phyloP scores from a whole-genome alignment of 2,888 invertebrate species.

The Himalopsyche kuldschensis region DNA sequence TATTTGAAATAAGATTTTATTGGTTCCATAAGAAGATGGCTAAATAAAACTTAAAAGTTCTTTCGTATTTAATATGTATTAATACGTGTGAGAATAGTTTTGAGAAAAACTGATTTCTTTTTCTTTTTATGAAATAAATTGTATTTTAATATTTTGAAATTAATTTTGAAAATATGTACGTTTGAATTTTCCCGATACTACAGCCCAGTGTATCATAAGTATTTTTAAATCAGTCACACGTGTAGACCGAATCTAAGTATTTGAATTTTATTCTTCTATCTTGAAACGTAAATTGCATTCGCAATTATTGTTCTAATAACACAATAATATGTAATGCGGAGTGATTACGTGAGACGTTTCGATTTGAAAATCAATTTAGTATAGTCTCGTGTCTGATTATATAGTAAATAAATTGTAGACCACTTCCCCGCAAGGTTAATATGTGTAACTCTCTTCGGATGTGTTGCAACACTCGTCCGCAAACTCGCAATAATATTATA shows the following conservation, averaged over 20 bases:
- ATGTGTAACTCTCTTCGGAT: slow-evolving; percentile 7
- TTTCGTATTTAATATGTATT: too few relatives aligned
- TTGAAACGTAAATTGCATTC: neutral
- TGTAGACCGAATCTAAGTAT: neutral
- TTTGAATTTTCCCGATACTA: too few relatives aligned
- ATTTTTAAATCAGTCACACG: neutral
- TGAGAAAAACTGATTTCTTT: too few relatives aligned
- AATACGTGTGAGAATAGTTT: too few relatives aligned
- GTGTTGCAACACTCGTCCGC: slow-evolving; percentile 4
- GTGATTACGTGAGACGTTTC: neutral
- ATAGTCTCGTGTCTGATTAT: neutral
- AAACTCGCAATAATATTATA: neutral
- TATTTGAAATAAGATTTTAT: too few relatives aligned
- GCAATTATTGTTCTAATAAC: neutral
- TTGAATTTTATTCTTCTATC: neutral
- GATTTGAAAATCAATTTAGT: neutral
- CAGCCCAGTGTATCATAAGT: neutral
- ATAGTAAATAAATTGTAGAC: neutral
- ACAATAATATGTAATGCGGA: neutral
- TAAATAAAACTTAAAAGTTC: too few relatives aligned
- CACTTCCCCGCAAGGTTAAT: slow-evolving; percentile 8
- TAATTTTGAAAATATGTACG: too few relatives aligned
- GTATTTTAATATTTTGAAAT: too few relatives aligned
- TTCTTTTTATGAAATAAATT: too few relatives aligned
- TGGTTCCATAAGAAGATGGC: too few relatives aligned